Conservation (phyloP, 1,140 invertebrate species). For the Drosophila melanica region DNA sequence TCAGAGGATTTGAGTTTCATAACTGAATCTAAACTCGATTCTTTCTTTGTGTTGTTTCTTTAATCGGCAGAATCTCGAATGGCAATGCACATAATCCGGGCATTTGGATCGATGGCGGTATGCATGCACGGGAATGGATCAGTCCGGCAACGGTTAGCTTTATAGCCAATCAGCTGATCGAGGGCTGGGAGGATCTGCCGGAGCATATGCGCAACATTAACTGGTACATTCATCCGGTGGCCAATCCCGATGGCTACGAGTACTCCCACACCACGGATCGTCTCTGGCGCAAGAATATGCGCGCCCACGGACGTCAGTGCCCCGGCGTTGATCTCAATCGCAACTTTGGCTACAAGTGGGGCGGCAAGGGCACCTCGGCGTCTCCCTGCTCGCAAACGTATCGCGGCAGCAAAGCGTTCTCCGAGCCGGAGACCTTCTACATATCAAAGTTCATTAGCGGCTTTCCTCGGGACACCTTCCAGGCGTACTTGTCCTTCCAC, state of each 20-base stretch:
- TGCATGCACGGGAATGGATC: conserved; percentile 97
- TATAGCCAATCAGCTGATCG: conserved; percentile 91
- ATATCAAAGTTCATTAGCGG: conserved; percentile 86
- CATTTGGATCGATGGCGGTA: conserved; percentile 89
- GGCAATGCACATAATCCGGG: conserved; percentile 86
- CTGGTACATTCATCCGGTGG: conserved; percentile 92
- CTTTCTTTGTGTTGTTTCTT: neutral
- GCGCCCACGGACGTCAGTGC: conserved; percentile 86
- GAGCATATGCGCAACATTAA: conserved; percentile 90
- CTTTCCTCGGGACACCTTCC: conserved; percentile 85
- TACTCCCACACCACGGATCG: conserved; percentile 90
- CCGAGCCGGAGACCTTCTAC: conserved; percentile 95
- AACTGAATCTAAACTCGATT: neutral
- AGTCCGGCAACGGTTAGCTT: conserved; percentile 93
- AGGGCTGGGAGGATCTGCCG: conserved; percentile 88
- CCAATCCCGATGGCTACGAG: conserved; percentile 95
- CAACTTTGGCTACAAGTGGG: conserved; percentile 93
- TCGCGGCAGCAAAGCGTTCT: conserved; percentile 94
- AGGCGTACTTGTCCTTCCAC: conserved; percentile 93
- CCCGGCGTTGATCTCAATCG: conserved; percentile 92
- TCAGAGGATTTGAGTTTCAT: neutral
- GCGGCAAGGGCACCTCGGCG: conserved; percentile 91
- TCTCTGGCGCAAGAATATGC: conserved; percentile 93
- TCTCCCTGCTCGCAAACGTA: conserved; percentile 96
- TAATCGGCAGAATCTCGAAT: conserved; percentile 86